A percentile compares a stretch with the other conserved stretches of the same genome.
Conservation (phyloP, 2,888 invertebrate species). For the Ormyrus rosae region DNA sequence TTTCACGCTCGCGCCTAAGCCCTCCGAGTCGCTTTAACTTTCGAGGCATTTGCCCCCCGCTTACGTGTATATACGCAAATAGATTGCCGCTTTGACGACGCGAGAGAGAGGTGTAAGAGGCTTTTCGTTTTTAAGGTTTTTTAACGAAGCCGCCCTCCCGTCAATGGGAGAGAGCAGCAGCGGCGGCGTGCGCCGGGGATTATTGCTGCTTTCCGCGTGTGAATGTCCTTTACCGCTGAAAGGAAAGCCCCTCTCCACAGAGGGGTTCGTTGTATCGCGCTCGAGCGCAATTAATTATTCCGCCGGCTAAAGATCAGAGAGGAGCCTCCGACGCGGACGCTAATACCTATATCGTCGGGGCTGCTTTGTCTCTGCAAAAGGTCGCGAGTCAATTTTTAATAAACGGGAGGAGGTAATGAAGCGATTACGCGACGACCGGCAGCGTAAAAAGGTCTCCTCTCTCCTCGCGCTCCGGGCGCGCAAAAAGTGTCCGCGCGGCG, state of each 20-base stretch:
- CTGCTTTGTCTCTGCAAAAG: neutral
- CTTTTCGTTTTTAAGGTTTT: constrained; percentile 14
- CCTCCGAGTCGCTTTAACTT: constrained; percentile 22
- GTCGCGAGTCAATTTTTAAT: neutral
- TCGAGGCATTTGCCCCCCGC: constrained; percentile 19
- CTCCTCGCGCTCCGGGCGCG: neutral
- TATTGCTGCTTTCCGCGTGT: too few species aligned
- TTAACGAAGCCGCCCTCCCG: too few species aligned
- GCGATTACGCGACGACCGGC: neutral
- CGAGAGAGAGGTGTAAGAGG: constrained; percentile 12
- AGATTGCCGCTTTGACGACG: constrained; percentile 6
- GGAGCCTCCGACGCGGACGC: too few species aligned
- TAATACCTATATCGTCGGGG: too few species aligned
- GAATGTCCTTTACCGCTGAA: neutral
- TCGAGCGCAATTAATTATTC: too few species aligned
- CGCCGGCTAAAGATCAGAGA: too few species aligned
- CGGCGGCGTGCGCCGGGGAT: neutral
- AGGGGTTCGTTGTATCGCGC: too few species aligned
- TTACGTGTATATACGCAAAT: constrained; percentile 4
- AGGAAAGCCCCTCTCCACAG: neutral
- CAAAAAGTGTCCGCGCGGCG: constrained; percentile 14
- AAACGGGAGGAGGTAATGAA: neutral
- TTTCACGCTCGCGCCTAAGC: constrained; percentile 42
- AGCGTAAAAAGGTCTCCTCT: constrained; percentile 12
- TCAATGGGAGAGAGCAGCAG: neutral